phyloP scores from a whole-genome alignment of 2,113 vertebrate species.

The Nicator chloris region DNA sequence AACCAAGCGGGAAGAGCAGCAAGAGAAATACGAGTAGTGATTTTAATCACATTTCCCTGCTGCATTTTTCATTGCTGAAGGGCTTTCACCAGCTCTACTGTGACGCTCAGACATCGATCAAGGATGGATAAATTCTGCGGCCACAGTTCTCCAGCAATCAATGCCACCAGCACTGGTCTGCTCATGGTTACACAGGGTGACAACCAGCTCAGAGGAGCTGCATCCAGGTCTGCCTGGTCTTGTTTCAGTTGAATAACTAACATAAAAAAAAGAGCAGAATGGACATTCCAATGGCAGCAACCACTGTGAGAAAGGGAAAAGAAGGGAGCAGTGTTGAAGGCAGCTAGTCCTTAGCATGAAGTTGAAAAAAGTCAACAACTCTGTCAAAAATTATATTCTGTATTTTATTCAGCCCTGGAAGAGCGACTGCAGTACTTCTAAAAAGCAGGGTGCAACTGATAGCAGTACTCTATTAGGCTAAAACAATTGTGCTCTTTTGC shows the following conservation, averaged over 20 bases:
- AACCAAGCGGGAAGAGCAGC: background rate
- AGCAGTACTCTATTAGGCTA: background rate
- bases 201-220: background rate
- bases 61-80: background rate
- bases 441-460: background rate
- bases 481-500: background rate
- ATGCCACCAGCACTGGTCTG: background rate
- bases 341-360: background rate
- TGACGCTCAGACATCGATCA: accelerated
- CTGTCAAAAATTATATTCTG: background rate
- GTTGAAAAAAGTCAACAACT: background rate
- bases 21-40: background rate
- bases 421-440: background rate
- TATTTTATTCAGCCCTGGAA: background rate
- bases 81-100: background rate
- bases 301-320: background rate
- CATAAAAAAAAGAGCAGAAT: background rate
- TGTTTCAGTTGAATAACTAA: background rate
- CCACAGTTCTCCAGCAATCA: background rate
- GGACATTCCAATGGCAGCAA: background rate
- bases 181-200: background rate
- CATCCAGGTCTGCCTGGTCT: background rate
- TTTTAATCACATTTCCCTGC: background rate
- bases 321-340: background rate
- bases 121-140: background rate